Base-by-base conservation (phyloP, 2,888 invertebrate genomes). In the Steinernema hermaphroditum region DNA sequence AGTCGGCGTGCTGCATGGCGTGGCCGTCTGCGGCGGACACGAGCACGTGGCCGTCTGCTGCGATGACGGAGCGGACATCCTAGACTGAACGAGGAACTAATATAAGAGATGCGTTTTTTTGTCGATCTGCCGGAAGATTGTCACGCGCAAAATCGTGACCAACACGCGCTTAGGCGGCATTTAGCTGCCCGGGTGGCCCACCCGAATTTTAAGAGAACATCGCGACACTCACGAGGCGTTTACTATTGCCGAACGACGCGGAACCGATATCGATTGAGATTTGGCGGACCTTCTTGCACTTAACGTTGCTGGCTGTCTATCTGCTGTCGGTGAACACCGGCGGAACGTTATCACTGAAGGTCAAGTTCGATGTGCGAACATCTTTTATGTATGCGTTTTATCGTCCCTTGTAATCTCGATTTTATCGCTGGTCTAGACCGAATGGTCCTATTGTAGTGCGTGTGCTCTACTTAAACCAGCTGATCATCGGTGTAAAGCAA, bases 181-280 rank as follows among this genome's bases (percentile, higher is more conserved):
- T n/a, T n/a, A n/a, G n/a, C n/a, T n/a, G 37, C 6, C 37, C 37
- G 37, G 37, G 12, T 37, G 37, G 37, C 37, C 37, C 37, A 37
- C 6, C 12, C 37, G 37, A 62, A 29, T 1, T 16, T 62, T 62
- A 34, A 62, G 34, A 62, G 62, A 62, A 32, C 62, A 62, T 62
- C 62, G n/a, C 62, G 32, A 62, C 62, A 62, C 62, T 32, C 62
- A 29, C 62, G 62, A 62, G 62, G 29, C 62, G 62, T 62, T 62
- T 29, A 62, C 62, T 62, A 62, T 62, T 62, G 62, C 62, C 62
- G 62, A 62, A 62, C n/a, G 62, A 62, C 62, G 62, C 29, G 62
- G 62, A 32, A 46, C 46, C 46, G 62, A 22, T 62, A 62, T 62
- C 62, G 62, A 62, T 62, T 62, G 62, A 62, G 62, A 62, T 62